These are phyloP conservation scores for Noctua janthina DNA, from an alignment of 2,888 invertebrate genomes.

Conservation along the genomic window DNA sequence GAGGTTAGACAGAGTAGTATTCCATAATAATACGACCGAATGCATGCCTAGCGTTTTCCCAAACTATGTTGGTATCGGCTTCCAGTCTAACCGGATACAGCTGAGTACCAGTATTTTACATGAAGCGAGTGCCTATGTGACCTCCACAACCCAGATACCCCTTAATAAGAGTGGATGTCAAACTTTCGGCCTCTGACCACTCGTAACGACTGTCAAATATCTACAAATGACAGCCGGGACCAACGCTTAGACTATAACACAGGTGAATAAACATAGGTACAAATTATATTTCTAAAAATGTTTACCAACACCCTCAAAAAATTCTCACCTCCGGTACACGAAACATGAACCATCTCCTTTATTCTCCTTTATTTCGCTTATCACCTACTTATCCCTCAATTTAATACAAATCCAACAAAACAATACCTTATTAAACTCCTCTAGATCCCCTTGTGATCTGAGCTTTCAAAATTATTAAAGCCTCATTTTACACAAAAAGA, in stretches of 20 bases:
- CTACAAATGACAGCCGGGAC: too few relatives aligned
- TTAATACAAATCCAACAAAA: conserved; percentile 35
- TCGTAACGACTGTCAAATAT: too few relatives aligned
- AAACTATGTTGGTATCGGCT: too few relatives aligned
- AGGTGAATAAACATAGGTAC: background rate
- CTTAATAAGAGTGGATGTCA: too few relatives aligned
- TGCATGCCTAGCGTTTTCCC: too few relatives aligned
- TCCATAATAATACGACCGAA: background rate
- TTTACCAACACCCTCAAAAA: background rate
- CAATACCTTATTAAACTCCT: conserved; percentile 56
- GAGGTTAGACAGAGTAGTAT: background rate
- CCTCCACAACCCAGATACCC: too few relatives aligned
- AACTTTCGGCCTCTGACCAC: too few relatives aligned
- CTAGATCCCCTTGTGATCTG: conserved; percentile 52
- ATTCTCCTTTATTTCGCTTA: background rate
- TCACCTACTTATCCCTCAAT: conserved; percentile 19
- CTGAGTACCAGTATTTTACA: too few relatives aligned
- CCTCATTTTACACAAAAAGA: conserved; percentile 68
- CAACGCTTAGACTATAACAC: background rate
- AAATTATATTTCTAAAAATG: background rate
- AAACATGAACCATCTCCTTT: background rate
- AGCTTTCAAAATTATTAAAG: conserved; percentile 66
- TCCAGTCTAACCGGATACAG: too few relatives aligned
- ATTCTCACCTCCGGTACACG: background rate
- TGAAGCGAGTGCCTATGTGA: too few relatives aligned